Conservation (phyloP, 2,113 vertebrate genomes). For the Eupsittula cactorum region DNA sequence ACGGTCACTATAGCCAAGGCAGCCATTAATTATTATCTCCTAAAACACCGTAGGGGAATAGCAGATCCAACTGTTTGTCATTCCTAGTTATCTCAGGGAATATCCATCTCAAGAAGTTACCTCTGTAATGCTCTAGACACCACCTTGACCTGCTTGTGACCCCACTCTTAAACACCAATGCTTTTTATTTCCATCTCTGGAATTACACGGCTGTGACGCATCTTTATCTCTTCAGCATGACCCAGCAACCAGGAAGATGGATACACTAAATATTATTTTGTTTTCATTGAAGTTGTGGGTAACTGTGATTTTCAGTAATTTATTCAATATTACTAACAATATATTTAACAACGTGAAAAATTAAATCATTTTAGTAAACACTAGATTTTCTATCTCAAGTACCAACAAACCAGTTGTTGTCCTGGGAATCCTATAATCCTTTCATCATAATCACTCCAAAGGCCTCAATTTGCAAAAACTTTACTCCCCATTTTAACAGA, state of each 20-base stretch:
- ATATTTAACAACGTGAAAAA: neutral
- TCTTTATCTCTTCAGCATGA: neutral
- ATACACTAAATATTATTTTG: neutral
- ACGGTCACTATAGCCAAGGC: neutral
- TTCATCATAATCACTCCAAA: neutral
- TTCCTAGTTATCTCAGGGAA: neutral
- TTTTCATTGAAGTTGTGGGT: neutral
- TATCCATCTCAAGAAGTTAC: neutral
- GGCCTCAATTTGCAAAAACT: neutral
- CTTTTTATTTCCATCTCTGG: neutral
- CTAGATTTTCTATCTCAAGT: neutral
- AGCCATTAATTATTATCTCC: neutral
- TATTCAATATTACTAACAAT: neutral
- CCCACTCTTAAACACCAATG: neutral
- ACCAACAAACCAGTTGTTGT: neutral
- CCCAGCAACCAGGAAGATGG: neutral
- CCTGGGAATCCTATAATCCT: neutral
- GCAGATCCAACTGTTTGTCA: neutral
- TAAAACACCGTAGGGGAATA: neutral
- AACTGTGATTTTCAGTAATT: neutral
- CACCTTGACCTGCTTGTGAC: neutral
- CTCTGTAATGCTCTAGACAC: neutral
- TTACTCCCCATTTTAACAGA: neutral
- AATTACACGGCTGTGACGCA: neutral
- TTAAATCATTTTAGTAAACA: neutral